Evolutionary conservation across 2,888 invertebrate species (phyloP).

Genomic region (Hirtodrosophila duncani): DNA sequence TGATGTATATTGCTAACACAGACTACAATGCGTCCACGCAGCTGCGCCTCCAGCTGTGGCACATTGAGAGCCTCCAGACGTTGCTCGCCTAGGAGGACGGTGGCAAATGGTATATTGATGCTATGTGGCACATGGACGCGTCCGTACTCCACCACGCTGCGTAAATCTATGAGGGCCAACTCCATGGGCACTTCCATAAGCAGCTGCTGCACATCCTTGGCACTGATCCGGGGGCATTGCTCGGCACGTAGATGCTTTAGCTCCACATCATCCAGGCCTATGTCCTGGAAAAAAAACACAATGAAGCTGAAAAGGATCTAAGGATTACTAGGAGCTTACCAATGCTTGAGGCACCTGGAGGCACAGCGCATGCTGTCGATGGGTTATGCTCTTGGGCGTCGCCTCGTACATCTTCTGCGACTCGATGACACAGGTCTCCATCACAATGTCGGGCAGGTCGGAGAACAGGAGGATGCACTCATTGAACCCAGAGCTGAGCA

Average conservation of each 20-base stretch:
- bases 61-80: slow-evolving; percentile 85
- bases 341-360: slow-evolving; percentile 70
- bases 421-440: slow-evolving; percentile 93
- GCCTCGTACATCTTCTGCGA: slow-evolving; percentile 88
- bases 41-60: slow-evolving; percentile 80
- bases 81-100: slow-evolving; percentile 85
- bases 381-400: slow-evolving; percentile 93
- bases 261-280: slow-evolving; percentile 81
- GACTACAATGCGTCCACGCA: slow-evolving; percentile 84
- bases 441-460: slow-evolving; percentile 98
- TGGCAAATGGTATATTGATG: slow-evolving; percentile 92
- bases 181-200: slow-evolving; percentile 81
- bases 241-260: slow-evolving; percentile 85
- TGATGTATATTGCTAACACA: slow-evolving; percentile 89
- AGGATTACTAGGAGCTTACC: slow-evolving; percentile 57
- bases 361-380: slow-evolving; percentile 86
- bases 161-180: slow-evolving; percentile 84
- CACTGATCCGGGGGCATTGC: slow-evolving; percentile 90
- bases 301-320: no score
- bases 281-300: slow-evolving; percentile 82
- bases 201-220: slow-evolving; percentile 88
- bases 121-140: slow-evolving; percentile 89
- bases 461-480: slow-evolving; percentile 98
- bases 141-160: slow-evolving; percentile 81
- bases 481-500: slow-evolving; percentile 95